Evolutionary conservation across 2,888 invertebrate species (phyloP).

Genomic region (Eupithecia dodoneata): DNA sequence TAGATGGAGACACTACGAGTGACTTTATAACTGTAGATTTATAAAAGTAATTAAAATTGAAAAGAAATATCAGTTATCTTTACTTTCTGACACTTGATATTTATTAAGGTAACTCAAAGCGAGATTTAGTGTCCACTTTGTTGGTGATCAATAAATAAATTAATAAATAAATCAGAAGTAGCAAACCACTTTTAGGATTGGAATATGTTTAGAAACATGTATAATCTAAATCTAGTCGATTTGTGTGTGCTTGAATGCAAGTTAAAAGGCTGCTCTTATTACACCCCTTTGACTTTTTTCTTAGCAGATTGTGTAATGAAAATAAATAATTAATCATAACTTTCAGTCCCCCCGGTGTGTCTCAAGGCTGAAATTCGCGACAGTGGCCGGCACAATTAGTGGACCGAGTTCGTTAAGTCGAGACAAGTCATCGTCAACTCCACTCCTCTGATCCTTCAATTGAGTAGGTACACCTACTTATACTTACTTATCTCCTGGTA

Average conservation of each 20-base stretch:
- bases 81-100: too few species aligned
- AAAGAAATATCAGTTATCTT: too few species aligned
- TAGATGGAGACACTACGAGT: constrained; percentile 14
- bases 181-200: neutral
- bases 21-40: neutral
- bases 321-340: neutral
- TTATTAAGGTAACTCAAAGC: too few species aligned
- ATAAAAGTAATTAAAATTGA: neutral
- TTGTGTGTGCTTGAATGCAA: neutral
- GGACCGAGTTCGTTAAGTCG: constrained; percentile 21
- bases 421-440: constrained; percentile 18
- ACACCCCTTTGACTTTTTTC: neutral
- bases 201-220: neutral
- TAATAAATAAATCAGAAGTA: too few species aligned
- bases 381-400: constrained; percentile 38
- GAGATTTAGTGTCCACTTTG: too few species aligned
- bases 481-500: neutral
- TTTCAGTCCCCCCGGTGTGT: constrained; percentile 18
- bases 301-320: neutral
- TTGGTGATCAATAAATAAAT: too few species aligned
- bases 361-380: constrained; percentile 1
- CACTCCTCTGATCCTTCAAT: neutral
- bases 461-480: neutral
- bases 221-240: neutral
- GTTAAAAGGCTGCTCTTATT: neutral